These are phyloP conservation scores for Saccopteryx bilineata DNA, from an alignment of 2,113 vertebrate genomes.

Conservation along the genomic window DNA sequence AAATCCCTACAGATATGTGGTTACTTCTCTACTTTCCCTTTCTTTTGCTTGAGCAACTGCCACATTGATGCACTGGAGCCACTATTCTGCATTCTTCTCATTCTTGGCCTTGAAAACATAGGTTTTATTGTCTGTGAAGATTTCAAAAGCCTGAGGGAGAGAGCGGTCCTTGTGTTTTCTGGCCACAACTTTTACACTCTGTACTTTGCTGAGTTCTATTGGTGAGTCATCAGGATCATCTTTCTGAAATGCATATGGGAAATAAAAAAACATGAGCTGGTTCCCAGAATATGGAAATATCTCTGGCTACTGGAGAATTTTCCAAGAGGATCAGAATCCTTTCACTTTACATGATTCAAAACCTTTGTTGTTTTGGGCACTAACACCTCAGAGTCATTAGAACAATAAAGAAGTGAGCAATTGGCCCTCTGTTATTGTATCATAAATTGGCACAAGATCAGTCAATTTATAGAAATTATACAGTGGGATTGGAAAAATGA, in stretches of 20 bases:
- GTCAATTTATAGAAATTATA: background rate
- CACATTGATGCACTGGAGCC: conserved; percentile 98
- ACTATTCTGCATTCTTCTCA: conserved; percentile 93
- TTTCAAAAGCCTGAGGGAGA: conserved; percentile 96
- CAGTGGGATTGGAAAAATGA: background rate
- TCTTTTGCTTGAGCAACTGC: conserved; percentile 95
- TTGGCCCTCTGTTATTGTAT: background rate
- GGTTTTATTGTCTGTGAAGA: conserved; percentile 95
- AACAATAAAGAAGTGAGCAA: background rate
- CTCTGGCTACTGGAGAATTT: conserved; percentile 19
- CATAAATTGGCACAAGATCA: background rate
- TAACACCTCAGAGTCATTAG: background rate
- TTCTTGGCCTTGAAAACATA: conserved; percentile 97
- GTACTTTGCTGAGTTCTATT: conserved; percentile 97
- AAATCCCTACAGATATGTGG: conserved; percentile 92
- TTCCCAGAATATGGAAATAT: background rate
- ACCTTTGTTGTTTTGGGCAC: background rate
- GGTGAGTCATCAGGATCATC: conserved; percentile 95
- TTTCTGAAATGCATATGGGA: conserved; percentile 89
- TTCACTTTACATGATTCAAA: background rate
- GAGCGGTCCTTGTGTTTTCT: conserved; percentile 94
- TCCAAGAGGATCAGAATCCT: background rate
- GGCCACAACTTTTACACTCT: conserved; percentile 95
- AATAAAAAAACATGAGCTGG: background rate
- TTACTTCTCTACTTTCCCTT: conserved; percentile 93